phyloP scores from a whole-genome alignment of 2,797 vertebrate species.

The Coregonus suidteri region DNA sequence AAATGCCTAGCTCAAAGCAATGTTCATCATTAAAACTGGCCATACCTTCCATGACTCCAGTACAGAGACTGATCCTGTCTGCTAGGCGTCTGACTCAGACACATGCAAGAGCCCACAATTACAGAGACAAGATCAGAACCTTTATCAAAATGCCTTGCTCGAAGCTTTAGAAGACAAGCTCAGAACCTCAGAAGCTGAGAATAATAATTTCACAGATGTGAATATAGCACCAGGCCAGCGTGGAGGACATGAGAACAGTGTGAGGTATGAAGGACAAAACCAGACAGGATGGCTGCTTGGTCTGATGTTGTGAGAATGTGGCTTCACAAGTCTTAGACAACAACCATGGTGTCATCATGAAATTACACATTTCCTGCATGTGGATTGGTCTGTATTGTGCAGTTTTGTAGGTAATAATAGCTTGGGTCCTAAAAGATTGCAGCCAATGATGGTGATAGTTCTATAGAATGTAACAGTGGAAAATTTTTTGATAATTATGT shows the following conservation, averaged over 20 bases:
- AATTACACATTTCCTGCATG: neutral
- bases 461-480: neutral
- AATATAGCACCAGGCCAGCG: neutral
- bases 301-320: neutral
- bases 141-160: neutral
- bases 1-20: neutral
- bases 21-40: neutral
- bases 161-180: constrained; percentile 2
- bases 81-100: too few species aligned
- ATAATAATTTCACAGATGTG: neutral
- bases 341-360: neutral
- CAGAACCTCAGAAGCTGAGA: neutral
- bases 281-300: neutral
- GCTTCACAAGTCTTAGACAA: neutral
- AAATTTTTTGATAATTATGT: neutral
- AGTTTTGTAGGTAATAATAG: neutral
- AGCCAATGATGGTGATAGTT: neutral
- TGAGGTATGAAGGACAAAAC: neutral
- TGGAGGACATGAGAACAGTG: neutral
- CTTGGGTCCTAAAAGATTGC: neutral
- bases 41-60: too few species aligned
- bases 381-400: neutral
- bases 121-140: too few species aligned
- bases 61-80: too few species aligned
- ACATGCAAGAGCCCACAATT: too few species aligned